Conservation (phyloP, 2,113 vertebrate species). For the Eulacestoma nigropectus region DNA sequence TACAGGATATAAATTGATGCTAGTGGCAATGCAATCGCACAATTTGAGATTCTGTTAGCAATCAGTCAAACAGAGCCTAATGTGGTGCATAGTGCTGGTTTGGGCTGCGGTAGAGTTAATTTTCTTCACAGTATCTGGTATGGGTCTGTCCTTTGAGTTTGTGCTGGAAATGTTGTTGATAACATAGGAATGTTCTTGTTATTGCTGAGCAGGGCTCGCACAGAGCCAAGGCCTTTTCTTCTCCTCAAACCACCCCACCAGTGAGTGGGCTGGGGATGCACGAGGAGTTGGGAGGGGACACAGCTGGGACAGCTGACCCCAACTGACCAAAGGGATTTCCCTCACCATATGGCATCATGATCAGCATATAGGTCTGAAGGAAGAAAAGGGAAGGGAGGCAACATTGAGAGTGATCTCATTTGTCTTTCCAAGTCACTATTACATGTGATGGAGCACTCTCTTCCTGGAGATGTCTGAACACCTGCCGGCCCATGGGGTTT, state of each 20-base stretch:
- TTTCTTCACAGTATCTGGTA: not conserved
- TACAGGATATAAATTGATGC: not conserved
- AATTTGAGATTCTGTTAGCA: not conserved
- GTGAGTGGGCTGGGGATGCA: rapidly evolving
- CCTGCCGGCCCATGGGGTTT: not conserved
- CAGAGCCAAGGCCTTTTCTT: not conserved
- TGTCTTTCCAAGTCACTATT: not conserved
- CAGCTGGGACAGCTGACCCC: not conserved
- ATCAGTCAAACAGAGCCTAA: not conserved
- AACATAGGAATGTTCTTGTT: rapidly evolving
- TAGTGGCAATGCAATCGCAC: too few relatives aligned
- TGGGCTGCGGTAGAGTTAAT: not conserved
- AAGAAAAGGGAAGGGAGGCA: not conserved
- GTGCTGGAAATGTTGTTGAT: not conserved
- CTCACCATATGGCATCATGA: not conserved
- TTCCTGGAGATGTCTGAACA: not conserved
- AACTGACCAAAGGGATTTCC: not conserved
- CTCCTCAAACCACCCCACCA: too few relatives aligned
- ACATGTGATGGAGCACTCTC: not conserved
- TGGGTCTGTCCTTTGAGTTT: not conserved
- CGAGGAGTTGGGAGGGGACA: not conserved
- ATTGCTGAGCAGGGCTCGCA: not conserved
- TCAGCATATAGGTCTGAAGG: not conserved
- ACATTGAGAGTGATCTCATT: rapidly evolving
- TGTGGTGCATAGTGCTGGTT: rapidly evolving